Conservation (phyloP, 64 coral and sea anemone genomes). For the Porites australiensis region DNA sequence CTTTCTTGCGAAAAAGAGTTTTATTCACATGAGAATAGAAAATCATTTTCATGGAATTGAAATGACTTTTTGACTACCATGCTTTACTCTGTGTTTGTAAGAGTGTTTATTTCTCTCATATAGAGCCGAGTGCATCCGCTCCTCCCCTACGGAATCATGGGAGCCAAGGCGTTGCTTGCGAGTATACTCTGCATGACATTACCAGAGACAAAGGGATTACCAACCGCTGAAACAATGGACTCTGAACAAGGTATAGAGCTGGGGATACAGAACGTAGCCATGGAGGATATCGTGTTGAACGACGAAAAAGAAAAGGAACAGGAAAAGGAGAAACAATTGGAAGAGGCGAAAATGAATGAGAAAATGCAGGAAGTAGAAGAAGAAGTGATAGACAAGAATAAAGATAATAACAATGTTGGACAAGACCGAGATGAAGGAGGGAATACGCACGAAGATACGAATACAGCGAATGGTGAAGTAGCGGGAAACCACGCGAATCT, state of each 20-base stretch:
- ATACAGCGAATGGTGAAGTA: no score
- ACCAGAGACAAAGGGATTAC: slow-evolving; percentile 67
- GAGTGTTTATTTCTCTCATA: background rate
- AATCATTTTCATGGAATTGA: no score
- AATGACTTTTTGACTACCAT: no score
- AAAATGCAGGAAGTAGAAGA: background rate
- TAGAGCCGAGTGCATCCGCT: background rate
- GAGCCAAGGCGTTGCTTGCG: slow-evolving; percentile 33
- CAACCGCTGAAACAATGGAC: slow-evolving; percentile 68
- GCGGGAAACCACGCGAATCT: no score
- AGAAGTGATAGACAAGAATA: background rate
- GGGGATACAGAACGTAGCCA: background rate
- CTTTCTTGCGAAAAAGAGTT: no score
- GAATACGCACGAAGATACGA: no score
- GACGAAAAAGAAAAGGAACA: background rate
- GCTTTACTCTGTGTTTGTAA: background rate
- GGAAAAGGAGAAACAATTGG: background rate
- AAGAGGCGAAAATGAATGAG: background rate
- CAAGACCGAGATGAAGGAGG: no score
- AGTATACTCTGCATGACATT: slow-evolving; percentile 70
- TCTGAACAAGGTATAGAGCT: slow-evolving; percentile 44
- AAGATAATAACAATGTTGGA: no score
- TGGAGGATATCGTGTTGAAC: background rate
- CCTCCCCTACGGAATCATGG: slow-evolving; percentile 77
- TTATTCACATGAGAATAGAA: no score